Evolutionary conservation across 1,140 invertebrate genomes (phyloP), one percentile per base, ranked within the genome.

Genomic region (Hermatobates lingyangjiaoensis): DNA sequence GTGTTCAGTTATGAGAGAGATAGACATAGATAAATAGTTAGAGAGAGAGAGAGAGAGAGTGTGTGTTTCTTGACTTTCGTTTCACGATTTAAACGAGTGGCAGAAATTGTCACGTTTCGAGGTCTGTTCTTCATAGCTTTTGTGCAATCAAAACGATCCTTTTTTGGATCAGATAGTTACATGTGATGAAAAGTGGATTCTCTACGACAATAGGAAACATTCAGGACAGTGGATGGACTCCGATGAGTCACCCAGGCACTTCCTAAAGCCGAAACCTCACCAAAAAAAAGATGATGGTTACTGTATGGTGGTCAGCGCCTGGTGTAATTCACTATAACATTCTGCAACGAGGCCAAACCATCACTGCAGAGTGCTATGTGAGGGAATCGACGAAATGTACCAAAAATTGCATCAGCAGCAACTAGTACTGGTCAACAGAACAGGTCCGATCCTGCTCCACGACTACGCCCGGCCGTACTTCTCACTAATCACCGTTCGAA

Each of bases 171-270:
- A 27, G 25, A 48, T 48, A n/a, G 46, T 28, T 15, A 48, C 46
- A 18, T 27, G 3, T 48, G 12, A 27, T 28, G 46, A 48, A 28
- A 48, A 48, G 24, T 48, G 46, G 46, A 28, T 48, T n/a, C 14
- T 48, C 25, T 48, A 48, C 3, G 27, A 34, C 28, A 34, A 48
- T 15, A 27, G 25, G 4, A 27, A 20, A 20, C 18, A 27, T 21
- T 45, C 44, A n/a, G 44, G 20, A 24, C 18, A 45, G 10, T 21
- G 23, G 24, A 12, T 45, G 10, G 24, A 25, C 44, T 7, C 23
- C 10, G 23, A 21, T 24, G 20, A 45, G 10, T 10, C 44, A 24
- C 10, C 23, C 2, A 25, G 15, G 15, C 28, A 45, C 26, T 45
- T 45, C 26, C 20, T n/a, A 45, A 45, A 45, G 18, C 23, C 20